phyloP scores from a whole-genome alignment of 2,113 vertebrate species.

The Antechinus flavipes region DNA sequence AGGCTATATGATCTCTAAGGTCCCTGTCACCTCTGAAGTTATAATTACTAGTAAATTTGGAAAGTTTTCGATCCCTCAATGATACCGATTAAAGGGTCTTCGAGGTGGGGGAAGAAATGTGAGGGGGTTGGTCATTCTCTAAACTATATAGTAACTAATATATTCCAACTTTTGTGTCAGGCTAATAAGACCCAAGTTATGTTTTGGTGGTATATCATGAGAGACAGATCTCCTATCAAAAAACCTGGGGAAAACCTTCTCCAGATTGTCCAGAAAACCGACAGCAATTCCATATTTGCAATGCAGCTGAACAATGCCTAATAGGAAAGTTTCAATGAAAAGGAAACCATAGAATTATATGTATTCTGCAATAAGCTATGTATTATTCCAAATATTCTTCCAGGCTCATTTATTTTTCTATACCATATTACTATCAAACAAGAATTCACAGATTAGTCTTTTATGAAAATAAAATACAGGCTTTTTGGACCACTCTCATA shows the following conservation, averaged over 20 bases:
- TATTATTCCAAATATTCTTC: neutral
- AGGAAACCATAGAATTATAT: neutral
- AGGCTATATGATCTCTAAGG: neutral
- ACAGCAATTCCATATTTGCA: neutral
- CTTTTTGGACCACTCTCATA: neutral
- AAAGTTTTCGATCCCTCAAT: neutral
- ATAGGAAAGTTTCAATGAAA: neutral
- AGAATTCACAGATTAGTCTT: neutral
- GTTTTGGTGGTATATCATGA: neutral
- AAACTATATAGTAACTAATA: neutral
- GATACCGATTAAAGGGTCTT: neutral
- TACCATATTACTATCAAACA: neutral
- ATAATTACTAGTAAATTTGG: neutral
- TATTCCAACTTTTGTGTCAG: neutral
- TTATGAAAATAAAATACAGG: neutral
- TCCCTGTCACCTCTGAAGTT: neutral
- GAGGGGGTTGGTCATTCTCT: neutral
- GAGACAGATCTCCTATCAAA: neutral
- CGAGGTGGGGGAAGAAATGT: too few species aligned
- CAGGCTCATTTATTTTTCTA: neutral
- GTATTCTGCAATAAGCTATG: neutral
- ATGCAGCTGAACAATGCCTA: neutral
- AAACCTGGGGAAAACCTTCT: neutral
- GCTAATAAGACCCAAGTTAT: neutral
- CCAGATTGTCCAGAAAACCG: neutral